A percentile compares a stretch with the other conserved stretches of the same genome.
These are phyloP conservation scores for Lasioglossum zephyrum DNA, from an alignment of 2,888 invertebrate species.

Conservation along the genomic window DNA sequence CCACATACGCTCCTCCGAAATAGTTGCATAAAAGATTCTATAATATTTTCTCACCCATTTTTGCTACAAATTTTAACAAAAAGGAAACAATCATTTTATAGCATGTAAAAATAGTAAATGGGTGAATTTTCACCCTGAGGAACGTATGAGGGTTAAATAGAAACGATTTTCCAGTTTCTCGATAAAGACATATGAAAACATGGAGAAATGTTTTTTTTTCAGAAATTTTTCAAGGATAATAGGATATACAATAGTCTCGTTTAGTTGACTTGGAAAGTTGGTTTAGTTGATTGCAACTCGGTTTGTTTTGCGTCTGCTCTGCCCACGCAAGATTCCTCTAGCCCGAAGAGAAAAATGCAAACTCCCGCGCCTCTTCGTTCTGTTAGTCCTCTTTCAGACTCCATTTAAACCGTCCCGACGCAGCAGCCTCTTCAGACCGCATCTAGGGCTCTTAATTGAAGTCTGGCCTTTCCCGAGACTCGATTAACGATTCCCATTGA, in stretches of 20 bases:
- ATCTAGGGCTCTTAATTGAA: slow-evolving; percentile 70
- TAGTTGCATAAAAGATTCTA: too few species aligned
- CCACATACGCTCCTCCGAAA: too few species aligned
- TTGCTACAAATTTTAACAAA: too few species aligned
- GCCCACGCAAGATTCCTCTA: neutral
- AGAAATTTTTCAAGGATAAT: neutral
- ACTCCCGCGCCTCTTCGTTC: neutral
- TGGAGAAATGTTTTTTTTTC: neutral
- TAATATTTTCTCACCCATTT: too few species aligned
- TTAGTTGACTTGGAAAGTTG: too few species aligned
- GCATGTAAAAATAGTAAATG: too few species aligned
- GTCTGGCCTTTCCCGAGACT: slow-evolving; percentile 66
- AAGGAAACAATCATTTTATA: too few species aligned
- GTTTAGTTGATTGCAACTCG: neutral
- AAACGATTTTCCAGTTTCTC: neutral
- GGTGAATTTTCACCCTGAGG: too few species aligned
- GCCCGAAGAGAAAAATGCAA: neutral
- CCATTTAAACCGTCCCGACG: slow-evolving; percentile 55
- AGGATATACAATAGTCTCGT: too few species aligned
- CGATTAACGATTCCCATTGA: slow-evolving; percentile 75
- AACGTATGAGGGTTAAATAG: too few species aligned
- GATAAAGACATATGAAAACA: neutral
- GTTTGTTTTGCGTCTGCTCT: neutral
- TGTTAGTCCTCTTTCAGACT: slow-evolving; percentile 43
- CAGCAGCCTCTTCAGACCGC: slow-evolving; percentile 58